phyloP scores from a whole-genome alignment of 2,888 invertebrate species.

The Cacoxenus indagator region DNA sequence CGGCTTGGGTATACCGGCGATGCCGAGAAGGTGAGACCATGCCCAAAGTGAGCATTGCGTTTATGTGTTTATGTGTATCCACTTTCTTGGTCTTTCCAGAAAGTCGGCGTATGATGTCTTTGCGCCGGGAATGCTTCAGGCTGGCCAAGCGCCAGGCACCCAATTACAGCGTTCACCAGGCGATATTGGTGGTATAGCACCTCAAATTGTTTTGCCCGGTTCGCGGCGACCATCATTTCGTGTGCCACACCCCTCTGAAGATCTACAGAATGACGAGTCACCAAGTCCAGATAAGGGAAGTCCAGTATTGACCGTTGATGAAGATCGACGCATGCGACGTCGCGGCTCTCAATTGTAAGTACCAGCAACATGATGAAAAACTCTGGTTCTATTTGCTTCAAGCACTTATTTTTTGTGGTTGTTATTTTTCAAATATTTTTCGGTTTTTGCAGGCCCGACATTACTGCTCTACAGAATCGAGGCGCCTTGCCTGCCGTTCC shows the following conservation, averaged over 20 bases:
- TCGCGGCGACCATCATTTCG: conserved; percentile 77
- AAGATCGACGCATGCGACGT: conserved; percentile 80
- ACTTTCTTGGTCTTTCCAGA: conserved; percentile 41
- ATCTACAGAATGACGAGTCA: conserved; percentile 71
- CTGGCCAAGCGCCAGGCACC: conserved; percentile 63
- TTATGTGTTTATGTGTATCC: not conserved
- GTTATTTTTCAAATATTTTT: not conserved
- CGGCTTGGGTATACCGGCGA: conserved; percentile 79
- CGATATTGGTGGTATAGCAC: conserved; percentile 65
- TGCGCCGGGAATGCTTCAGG: conserved; percentile 75
- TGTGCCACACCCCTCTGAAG: conserved; percentile 73
- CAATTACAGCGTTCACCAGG: conserved; percentile 66
- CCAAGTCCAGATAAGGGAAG: conserved; percentile 74
- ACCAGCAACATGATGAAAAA: not conserved
- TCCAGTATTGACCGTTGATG: conserved; percentile 77
- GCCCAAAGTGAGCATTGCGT: not conserved
- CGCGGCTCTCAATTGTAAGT: conserved; percentile 89
- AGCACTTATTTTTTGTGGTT: not conserved
- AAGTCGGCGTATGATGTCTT: conserved; percentile 87
- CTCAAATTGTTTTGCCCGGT: conserved; percentile 67
- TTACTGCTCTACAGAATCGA: conserved; percentile 75
- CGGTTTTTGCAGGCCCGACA: conserved; percentile 76
- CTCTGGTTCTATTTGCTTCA: not conserved
- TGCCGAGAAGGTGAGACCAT: conserved; percentile 77
- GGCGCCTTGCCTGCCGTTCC: conserved; percentile 71